These are phyloP conservation scores for Lepisosteus osseus DNA, from an alignment of 2,113 vertebrate genomes.

Conservation along the genomic window DNA sequence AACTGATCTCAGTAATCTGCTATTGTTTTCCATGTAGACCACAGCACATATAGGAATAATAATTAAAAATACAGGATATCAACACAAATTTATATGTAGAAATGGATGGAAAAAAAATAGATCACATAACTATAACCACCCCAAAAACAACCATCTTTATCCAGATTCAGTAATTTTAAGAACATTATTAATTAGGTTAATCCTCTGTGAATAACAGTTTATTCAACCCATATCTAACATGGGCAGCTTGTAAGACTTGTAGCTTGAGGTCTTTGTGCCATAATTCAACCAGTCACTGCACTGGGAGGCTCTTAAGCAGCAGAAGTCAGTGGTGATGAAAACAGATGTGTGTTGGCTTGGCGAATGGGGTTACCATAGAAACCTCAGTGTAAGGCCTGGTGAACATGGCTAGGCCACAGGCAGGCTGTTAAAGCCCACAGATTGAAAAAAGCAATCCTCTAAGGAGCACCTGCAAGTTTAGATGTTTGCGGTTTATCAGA, in stretches of 20 bases:
- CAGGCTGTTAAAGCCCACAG: conserved; percentile 7
- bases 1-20: neutral
- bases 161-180: too few species aligned
- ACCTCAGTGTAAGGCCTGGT: neutral
- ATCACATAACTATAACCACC: too few species aligned
- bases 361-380: conserved; percentile 14
- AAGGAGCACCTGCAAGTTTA: conserved; percentile 18
- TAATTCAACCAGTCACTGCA: conserved; percentile 16
- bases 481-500: neutral
- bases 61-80: neutral
- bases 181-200: conserved; percentile 3
- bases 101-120: neutral
- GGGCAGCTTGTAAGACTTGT: neutral
- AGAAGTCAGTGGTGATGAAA: conserved; percentile 12
- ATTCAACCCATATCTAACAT: neutral
- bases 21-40: too few species aligned
- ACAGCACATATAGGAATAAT: too few species aligned
- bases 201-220: conserved; percentile 28
- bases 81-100: neutral
- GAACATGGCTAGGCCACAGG: neutral
- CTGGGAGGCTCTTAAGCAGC: too few species aligned
- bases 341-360: conserved; percentile 5
- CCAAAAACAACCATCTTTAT: too few species aligned
- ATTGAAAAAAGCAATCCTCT: neutral
- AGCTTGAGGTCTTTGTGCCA: conserved; percentile 38